These are phyloP conservation scores for Aporophyla nigra DNA, from an alignment of 2,888 invertebrate species.

Conservation along the genomic window DNA sequence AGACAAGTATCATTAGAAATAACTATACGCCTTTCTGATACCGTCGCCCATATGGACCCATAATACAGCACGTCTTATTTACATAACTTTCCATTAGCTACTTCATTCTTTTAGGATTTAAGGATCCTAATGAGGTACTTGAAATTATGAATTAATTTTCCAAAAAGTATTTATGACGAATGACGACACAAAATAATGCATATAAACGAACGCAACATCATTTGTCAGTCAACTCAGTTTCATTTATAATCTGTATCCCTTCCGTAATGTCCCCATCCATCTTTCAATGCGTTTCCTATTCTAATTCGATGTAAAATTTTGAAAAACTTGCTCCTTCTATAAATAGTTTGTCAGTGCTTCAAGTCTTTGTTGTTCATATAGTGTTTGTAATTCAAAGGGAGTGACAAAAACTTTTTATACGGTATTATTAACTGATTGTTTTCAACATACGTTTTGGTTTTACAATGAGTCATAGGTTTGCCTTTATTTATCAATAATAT, in stretches of 20 bases:
- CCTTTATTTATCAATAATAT: conserved; percentile 82
- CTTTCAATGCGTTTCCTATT: conserved; percentile 81
- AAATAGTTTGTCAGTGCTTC: conserved; percentile 58
- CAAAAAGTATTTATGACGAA: conserved; percentile 3
- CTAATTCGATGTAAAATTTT: conserved; percentile 71
- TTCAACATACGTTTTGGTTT: conserved; percentile 76
- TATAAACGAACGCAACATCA: conserved; percentile 63
- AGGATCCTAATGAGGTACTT: background rate
- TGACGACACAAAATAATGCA: conserved; percentile 14
- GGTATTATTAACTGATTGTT: conserved; percentile 70
- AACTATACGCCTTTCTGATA: background rate
- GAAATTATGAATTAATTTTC: background rate
- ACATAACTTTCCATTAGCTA: background rate
- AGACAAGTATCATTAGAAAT: background rate
- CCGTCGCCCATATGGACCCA: background rate
- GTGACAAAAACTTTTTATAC: conserved; percentile 57
- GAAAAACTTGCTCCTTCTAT: conserved; percentile 59
- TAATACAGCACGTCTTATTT: background rate
- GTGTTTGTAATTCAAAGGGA: conserved; percentile 58
- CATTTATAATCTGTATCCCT: conserved; percentile 64
- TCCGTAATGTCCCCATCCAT: conserved; percentile 69
- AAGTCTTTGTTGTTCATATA: conserved; percentile 50
- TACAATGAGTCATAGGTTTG: conserved; percentile 86
- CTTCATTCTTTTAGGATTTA: background rate
- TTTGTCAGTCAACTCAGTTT: conserved; percentile 65